Conservation (phyloP, 2,113 vertebrate genomes). For the Rhegmatorhina hoffmannsi region DNA sequence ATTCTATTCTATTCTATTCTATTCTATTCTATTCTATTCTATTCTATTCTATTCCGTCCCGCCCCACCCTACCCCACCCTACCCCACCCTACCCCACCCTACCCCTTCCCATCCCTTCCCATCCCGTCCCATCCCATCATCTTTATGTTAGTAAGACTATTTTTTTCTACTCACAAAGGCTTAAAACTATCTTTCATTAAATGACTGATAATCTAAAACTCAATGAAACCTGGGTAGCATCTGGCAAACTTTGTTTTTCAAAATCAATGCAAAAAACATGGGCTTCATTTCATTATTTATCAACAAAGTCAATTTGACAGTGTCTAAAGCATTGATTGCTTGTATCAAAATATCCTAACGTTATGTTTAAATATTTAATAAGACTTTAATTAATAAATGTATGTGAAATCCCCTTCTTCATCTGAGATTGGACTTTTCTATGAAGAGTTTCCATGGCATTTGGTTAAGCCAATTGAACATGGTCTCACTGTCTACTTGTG, state of each 20-base stretch:
- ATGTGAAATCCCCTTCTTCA: background rate
- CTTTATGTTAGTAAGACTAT: background rate
- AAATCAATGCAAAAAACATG: background rate
- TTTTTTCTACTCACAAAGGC: background rate
- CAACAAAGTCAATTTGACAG: background rate
- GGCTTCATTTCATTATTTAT: background rate
- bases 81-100: too few relatives aligned
- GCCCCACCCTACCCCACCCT: too few relatives aligned
- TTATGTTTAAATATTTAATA: background rate
- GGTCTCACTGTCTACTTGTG: background rate
- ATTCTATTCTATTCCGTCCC: too few relatives aligned
- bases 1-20: background rate
- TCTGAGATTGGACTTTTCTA: accelerated
- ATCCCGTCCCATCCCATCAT: too few relatives aligned
- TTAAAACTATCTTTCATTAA: background rate
- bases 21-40: too few relatives aligned
- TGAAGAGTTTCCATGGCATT: background rate
- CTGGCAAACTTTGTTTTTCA: background rate
- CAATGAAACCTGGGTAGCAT: background rate
- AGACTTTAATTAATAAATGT: background rate
- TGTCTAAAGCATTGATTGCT: background rate
- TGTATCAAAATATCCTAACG: background rate
- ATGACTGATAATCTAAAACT: background rate
- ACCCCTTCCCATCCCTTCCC: too few relatives aligned
- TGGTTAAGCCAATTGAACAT: background rate